Conservation (phyloP, 1,140 invertebrate species). For the Camponotus vicinus region DNA sequence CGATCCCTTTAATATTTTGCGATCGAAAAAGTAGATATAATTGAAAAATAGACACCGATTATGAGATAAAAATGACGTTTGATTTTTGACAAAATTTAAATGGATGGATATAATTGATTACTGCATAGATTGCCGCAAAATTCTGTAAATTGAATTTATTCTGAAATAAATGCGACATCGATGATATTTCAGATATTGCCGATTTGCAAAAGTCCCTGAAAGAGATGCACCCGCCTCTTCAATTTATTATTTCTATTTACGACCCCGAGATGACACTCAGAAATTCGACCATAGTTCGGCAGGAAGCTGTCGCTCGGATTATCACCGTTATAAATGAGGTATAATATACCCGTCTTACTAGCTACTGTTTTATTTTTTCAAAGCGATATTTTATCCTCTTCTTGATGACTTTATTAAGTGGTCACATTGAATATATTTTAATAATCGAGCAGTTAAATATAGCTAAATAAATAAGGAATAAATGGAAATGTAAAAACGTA, state of each 20-base stretch:
- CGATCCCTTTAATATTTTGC: constrained; percentile 64
- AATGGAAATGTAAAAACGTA: not conserved
- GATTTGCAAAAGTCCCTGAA: constrained; percentile 78
- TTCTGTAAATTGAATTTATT: not conserved
- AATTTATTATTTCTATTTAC: constrained; percentile 78
- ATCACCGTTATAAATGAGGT: constrained; percentile 77
- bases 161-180: not conserved
- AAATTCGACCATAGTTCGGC: constrained; percentile 74
- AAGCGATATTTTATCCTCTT: not conserved
- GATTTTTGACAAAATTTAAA: not conserved
- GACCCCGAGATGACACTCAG: constrained; percentile 75
- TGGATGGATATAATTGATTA: not conserved
- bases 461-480: not conserved
- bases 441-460: not conserved
- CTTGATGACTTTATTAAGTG: too few species aligned
- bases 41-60: not conserved
- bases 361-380: not conserved
- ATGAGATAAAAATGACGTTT: not conserved
- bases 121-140: not conserved
- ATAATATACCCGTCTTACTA: constrained; percentile 28
- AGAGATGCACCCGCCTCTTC: constrained; percentile 77
- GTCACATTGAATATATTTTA: not conserved
- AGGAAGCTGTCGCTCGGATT: constrained; percentile 75
- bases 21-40: not conserved
- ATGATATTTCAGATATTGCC: constrained; percentile 77